Evolutionary conservation across 2,113 vertebrate species (phyloP).

Genomic region (Uria aalge): DNA sequence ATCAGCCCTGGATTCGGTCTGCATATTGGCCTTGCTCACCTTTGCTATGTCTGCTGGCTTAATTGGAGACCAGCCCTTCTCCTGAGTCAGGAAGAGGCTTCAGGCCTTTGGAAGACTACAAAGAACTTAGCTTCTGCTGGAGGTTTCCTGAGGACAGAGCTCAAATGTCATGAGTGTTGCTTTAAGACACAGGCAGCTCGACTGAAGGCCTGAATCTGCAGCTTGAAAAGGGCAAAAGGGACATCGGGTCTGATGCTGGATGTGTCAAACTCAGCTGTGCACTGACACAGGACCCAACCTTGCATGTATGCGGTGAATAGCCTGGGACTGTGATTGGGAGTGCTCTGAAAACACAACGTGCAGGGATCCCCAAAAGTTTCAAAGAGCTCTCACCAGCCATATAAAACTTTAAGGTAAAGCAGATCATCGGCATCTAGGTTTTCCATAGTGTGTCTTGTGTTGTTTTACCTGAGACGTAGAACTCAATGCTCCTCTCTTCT

Average conservation of each 20-base stretch:
- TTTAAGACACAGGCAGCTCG: neutral
- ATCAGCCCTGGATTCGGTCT: neutral
- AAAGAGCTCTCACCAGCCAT: fast-evolving
- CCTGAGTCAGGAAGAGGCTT: neutral
- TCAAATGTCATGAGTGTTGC: neutral
- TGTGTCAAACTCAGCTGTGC: neutral
- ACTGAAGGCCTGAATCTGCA: neutral
- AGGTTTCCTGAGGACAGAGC: neutral
- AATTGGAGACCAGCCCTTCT: neutral
- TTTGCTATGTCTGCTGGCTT: neutral
- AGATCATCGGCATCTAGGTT: neutral
- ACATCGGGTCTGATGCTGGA: neutral
- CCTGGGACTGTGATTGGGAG: neutral
- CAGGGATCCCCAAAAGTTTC: neutral
- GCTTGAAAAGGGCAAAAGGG: neutral
- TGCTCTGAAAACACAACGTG: neutral
- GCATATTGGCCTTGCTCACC: neutral
- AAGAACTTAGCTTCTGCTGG: neutral
- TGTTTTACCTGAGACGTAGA: conserved; percentile 84
- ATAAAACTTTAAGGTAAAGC: fast-evolving
- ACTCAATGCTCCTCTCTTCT: conserved; percentile 63
- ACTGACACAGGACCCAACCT: neutral
- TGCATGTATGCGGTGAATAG: neutral
- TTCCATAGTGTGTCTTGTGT: fast-evolving
- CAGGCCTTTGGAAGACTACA: neutral